phyloP scores from a whole-genome alignment of 2,797 vertebrate species.

The Sebastes nivosus region DNA sequence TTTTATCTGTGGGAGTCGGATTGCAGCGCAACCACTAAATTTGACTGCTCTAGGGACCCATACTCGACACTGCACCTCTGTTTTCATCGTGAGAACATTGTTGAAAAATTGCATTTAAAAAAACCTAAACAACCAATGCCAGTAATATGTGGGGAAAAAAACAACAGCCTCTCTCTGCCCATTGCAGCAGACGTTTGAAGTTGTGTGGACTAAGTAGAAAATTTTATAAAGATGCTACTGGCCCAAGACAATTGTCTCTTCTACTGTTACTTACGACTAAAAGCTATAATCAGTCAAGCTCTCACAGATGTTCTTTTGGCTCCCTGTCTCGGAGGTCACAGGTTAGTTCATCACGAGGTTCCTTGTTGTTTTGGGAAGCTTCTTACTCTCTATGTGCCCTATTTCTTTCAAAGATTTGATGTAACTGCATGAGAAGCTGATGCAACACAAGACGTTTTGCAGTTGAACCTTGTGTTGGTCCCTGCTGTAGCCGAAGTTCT shows the following conservation, averaged over 20 bases:
- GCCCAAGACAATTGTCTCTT: neutral
- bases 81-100: constrained; percentile 32
- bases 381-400: neutral
- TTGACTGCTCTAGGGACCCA: constrained; percentile 10
- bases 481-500: constrained; percentile 20
- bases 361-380: constrained; percentile 1
- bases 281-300: neutral
- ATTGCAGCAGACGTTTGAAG: neutral
- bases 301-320: constrained; percentile 6
- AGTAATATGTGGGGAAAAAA: neutral
- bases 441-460: constrained; percentile 36
- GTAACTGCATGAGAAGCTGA: constrained; percentile 43
- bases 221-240: neutral
- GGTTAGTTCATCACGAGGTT: constrained; percentile 30
- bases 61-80: constrained; percentile 9
- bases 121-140: neutral
- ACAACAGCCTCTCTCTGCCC: neutral
- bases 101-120: neutral
- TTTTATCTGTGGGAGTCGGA: constrained; percentile 18
- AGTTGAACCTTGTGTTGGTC: constrained; percentile 42
- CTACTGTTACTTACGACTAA: neutral
- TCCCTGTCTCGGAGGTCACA: constrained; percentile 29
- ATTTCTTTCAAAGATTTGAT: constrained; percentile 11
- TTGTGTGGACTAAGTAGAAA: neutral
- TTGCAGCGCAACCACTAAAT: neutral